Evolutionary conservation across 1,140 invertebrate genomes (phyloP), one percentile per base, ranked within the genome.

Genomic region (Magallana angulata): DNA sequence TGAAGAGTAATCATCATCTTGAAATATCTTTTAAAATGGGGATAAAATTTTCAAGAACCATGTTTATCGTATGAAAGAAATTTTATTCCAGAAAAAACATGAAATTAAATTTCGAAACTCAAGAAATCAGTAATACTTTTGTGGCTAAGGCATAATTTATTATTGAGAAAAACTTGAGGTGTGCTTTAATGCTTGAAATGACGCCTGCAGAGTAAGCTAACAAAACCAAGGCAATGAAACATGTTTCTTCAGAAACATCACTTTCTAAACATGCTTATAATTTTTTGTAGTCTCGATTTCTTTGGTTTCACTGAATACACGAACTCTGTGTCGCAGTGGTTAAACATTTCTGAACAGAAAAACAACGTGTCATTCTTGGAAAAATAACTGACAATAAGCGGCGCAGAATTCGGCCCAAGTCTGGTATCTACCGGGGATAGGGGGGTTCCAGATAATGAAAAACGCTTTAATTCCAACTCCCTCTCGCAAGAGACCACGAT

Each of bases 401-500:
- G 68, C 7, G 68, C 68, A 12, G 68, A 76, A 30, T 12, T 18
- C 36, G 68, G 68, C 9, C 68, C 68, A 36, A 76, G 68, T 12
- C 18, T 76, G 9, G 68, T 76, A 36, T 76, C 68, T 12, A 76
- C 11, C 24, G 68, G 8, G 36, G 68, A 24, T 9, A 76, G 24
- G 24, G 8, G 8, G 9, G 30, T 76, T 12, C 68, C 68, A 76
- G 11, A 12, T 4, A 36, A 30, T 11, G 24, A 30, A 30, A 36
- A 11, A 76, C 68, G 14, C 24, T 5, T 76, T 12, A 76, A 24
- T 76, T 76, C 68, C 12, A 11, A 76, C 11, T 76, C 68, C 36
- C 68, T 76, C 36, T 76, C 68, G 36, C 24, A 76, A 9, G 68
- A 76, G 24, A 76, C 68, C 24, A 76, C 68, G 36, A 76, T 11